These are phyloP conservation scores for Halcyon leucocephala DNA, from an alignment of 2,797 vertebrate genomes.

Conservation along the genomic window DNA sequence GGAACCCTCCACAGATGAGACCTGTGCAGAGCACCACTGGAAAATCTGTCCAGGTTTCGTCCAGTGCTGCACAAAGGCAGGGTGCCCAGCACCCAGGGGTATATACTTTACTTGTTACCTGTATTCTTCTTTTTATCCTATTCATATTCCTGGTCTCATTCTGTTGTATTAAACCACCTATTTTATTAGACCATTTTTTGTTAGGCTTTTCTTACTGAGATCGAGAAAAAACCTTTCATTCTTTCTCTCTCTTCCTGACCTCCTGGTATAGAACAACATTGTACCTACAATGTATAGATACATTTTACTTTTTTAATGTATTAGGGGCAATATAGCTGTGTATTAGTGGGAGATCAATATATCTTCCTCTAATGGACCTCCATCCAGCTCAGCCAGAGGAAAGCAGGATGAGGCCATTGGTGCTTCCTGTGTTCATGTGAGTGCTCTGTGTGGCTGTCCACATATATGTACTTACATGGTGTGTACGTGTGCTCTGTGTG, in stretches of 20 bases:
- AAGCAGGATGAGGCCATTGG: neutral
- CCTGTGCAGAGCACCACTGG: neutral
- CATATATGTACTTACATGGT: accelerated
- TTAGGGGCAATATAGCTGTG: too few species aligned
- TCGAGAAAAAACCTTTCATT: neutral
- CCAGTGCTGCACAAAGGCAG: accelerated
- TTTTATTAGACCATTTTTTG: neutral
- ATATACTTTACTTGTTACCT: neutral
- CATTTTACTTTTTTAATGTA: too few species aligned
- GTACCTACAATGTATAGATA: neutral
- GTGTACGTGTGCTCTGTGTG: neutral
- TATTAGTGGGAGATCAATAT: neutral
- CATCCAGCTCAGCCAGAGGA: neutral
- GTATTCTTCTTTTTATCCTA: neutral
- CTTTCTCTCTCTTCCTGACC: neutral
- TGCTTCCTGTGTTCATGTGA: neutral
- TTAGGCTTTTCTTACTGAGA: neutral
- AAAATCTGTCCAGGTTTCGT: neutral
- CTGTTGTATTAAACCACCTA: neutral
- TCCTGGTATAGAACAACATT: neutral
- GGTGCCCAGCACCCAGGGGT: neutral
- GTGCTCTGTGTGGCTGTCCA: neutral
- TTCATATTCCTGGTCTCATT: neutral
- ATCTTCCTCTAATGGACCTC: neutral
- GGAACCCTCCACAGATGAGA: neutral